phyloP scores from a whole-genome alignment of 37 sponge, comb jelly and placozoan genomes.

The Halichondria panicea region DNA sequence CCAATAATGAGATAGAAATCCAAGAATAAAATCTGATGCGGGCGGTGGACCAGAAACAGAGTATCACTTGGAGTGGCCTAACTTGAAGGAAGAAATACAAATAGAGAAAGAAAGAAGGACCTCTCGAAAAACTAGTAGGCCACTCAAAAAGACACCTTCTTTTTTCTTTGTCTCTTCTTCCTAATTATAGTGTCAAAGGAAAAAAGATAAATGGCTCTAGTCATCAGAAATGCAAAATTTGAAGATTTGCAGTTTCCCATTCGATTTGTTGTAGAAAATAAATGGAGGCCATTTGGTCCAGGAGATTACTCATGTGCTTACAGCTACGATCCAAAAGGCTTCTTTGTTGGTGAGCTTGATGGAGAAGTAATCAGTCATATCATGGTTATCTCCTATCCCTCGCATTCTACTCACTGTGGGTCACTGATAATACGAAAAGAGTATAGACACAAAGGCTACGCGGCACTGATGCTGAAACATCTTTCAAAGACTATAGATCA shows the following conservation, averaged over 20 bases:
- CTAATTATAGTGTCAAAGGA: conserved; percentile 8
- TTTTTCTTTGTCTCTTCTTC: too few species aligned
- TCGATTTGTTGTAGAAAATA: not conserved
- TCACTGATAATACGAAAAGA: not conserved
- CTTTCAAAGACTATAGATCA: not conserved
- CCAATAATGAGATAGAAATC: too few species aligned
- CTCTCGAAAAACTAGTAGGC: too few species aligned
- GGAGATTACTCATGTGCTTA: not conserved
- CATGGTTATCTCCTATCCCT: not conserved
- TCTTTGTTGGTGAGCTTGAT: too few species aligned
- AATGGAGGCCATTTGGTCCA: not conserved
- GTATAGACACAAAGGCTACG: not conserved
- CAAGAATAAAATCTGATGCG: too few species aligned
- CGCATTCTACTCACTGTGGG: not conserved
- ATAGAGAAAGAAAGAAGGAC: too few species aligned
- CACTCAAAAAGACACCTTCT: too few species aligned
- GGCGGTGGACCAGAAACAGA: too few species aligned
- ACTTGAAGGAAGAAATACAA: too few species aligned
- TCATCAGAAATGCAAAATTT: not conserved
- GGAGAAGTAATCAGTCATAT: too few species aligned
- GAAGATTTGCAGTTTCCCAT: not conserved
- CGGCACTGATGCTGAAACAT: not conserved
- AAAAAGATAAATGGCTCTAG: not conserved
- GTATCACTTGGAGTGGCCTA: too few species aligned
- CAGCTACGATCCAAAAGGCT: not conserved